phyloP scores from a whole-genome alignment of 2,888 invertebrate species.

The Lasioglossum leucozonium region DNA sequence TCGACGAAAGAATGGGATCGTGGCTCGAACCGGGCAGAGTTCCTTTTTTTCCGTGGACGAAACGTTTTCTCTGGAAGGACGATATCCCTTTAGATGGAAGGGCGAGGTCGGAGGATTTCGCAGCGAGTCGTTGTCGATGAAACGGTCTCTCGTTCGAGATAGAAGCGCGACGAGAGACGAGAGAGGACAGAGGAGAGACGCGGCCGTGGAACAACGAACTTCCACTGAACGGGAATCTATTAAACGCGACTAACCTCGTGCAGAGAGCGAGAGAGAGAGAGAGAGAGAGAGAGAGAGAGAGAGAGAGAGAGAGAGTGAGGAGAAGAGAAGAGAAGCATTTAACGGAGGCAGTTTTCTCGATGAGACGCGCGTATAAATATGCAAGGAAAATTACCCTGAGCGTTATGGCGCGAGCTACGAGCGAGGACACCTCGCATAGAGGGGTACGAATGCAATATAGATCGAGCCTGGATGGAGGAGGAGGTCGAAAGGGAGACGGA shows the following conservation, averaged over 20 bases:
- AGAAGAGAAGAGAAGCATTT: slow-evolving; percentile 50
- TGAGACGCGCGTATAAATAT: slow-evolving; percentile 73
- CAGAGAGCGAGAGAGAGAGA: neutral
- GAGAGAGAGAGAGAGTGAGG: neutral
- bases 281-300: neutral
- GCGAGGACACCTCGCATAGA: slow-evolving; percentile 63
- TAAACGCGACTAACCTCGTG: slow-evolving; percentile 57
- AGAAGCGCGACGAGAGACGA: neutral
- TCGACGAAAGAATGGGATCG: neutral
- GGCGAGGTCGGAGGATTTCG: neutral
- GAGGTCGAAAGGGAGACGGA: slow-evolving; percentile 55
- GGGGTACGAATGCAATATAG: slow-evolving; percentile 72
- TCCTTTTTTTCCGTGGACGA: neutral
- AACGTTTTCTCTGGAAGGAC: neutral
- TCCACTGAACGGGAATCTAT: slow-evolving; percentile 46
- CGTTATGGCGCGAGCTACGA: slow-evolving; percentile 54
- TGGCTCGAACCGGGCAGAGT: neutral
- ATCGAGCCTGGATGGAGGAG: slow-evolving; percentile 53
- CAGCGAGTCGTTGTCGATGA: neutral
- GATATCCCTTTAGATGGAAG: neutral
- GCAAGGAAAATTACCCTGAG: slow-evolving; percentile 70
- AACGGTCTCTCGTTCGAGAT: neutral
- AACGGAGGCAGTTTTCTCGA: slow-evolving; percentile 63
- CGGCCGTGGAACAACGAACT: slow-evolving; percentile 25
- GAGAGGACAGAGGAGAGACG: neutral